Evolutionary conservation across 1,140 invertebrate genomes (phyloP).

Genomic region (Drosophila mauritiana): DNA sequence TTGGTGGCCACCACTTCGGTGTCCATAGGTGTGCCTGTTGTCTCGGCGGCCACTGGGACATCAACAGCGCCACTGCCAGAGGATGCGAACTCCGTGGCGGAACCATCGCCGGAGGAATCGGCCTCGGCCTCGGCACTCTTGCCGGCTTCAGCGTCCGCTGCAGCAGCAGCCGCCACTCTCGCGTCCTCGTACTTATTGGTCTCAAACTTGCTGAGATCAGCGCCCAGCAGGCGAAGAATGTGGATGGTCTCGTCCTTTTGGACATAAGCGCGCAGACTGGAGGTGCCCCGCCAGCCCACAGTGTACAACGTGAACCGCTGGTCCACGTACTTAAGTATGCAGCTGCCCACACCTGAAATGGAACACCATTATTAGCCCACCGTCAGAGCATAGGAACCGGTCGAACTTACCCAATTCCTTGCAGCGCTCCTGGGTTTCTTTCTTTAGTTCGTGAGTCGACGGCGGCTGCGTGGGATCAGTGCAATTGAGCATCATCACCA

Average conservation of each 20-base stretch:
- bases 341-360: conserved; percentile 89
- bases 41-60: not conserved
- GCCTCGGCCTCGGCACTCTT: conserved; percentile 8
- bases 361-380: not conserved
- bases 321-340: conserved; percentile 90
- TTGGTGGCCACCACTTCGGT: conserved; percentile 12
- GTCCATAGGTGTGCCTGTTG: conserved; percentile 10
- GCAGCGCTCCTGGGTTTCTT: conserved; percentile 88
- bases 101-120: not conserved
- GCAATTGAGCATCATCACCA: conserved; percentile 91
- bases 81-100: not conserved
- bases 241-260: conserved; percentile 93
- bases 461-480: conserved; percentile 91
- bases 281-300: conserved; percentile 96
- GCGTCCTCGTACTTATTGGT: conserved; percentile 82
- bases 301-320: conserved; percentile 87
- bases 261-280: conserved; percentile 94
- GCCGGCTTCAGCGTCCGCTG: conserved; percentile 18
- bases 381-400: conserved; percentile 7
- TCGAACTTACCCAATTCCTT: conserved; percentile 88
- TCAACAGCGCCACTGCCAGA: not conserved
- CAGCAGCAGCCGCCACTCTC: conserved; percentile 60
- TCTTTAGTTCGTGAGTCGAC: conserved; percentile 87
- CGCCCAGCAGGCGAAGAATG: conserved; percentile 92
- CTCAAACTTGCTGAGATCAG: conserved; percentile 91